Conservation (phyloP, 2,113 vertebrate genomes). For the Cisticola juncidis region DNA sequence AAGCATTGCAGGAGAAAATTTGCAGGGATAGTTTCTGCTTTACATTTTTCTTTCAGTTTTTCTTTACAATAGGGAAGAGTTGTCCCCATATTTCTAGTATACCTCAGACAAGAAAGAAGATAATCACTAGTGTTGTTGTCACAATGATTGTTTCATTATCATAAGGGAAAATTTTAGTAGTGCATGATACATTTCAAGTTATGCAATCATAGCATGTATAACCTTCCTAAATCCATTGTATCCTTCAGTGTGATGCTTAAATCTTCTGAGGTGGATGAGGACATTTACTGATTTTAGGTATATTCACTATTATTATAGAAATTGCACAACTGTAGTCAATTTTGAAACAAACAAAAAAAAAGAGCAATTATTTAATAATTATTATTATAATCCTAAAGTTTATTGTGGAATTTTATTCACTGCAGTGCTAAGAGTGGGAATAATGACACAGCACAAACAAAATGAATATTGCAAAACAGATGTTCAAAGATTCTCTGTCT, state of each 20-base stretch:
- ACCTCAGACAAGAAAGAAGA: not conserved
- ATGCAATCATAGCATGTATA: not conserved
- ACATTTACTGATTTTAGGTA: not conserved
- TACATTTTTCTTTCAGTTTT: not conserved
- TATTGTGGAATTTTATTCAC: not conserved
- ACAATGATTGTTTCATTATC: not conserved
- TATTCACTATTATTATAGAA: not conserved
- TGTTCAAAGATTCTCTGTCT: conserved; percentile 35
- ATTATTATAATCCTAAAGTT: not conserved
- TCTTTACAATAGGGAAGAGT: not conserved
- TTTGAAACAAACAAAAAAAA: not conserved
- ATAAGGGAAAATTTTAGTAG: not conserved
- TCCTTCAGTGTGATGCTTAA: not conserved
- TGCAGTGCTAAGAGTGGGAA: not conserved
- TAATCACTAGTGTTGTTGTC: not conserved
- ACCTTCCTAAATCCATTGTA: not conserved
- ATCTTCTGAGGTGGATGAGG: not conserved
- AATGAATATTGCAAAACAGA: conserved; percentile 2
- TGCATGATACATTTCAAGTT: not conserved
- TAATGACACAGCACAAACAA: not conserved
- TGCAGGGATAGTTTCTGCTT: not conserved
- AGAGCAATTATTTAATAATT: not conserved
- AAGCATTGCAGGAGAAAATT: not conserved
- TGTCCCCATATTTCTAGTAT: not conserved
- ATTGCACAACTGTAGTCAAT: not conserved